Evolutionary conservation across 1,140 invertebrate species (phyloP), one percentile per base, ranked within the genome.

Genomic region (Drosophila albomicans): DNA sequence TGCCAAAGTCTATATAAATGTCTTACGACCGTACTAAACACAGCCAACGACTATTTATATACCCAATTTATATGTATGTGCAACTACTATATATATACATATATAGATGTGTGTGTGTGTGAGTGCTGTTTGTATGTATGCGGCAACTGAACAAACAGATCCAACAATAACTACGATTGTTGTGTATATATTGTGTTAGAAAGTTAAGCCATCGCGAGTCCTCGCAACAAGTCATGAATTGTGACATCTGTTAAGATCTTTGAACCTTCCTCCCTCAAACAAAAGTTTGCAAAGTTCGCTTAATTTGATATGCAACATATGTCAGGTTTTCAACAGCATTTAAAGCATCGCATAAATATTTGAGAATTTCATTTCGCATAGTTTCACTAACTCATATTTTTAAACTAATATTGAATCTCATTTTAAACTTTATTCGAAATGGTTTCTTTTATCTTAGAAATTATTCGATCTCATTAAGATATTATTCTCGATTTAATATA

Each of bases 131-230:
- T 52, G 59, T 46, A 30, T 30, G 59, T 56, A 30, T 51, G 64
- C 32, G 43, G 8, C 10, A 51, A 35, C 56, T 68, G 46, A 63
- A 68, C 69, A 85, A 85, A 85, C 78, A 75, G 43, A 49, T 54
- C 43, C 52, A 72, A 84, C 73, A 69, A 74, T 75, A 84, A 81
- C 73, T 81, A 38, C 52, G 11, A 57, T 57, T 57, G 54, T 57
- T 76, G 74, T 85, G 16, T 68, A 58, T 74, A 61, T 75, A 74
- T 78, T 59, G 69, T 35, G 59, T 67, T 81, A 30, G 35, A 30
- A 25, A 25, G 30, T 51, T 13, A 32, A 20, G 30, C n/a, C 51
- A 54, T 15, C 25, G n/a, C n/a, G 28, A n/a, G 51, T 54, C 30
- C 13, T 54, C n/a, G n/a, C 28, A 32, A 54, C 30, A 6, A 54